Base-by-base conservation (phyloP, 2,888 invertebrate species). In the Andrena marginata region DNA sequence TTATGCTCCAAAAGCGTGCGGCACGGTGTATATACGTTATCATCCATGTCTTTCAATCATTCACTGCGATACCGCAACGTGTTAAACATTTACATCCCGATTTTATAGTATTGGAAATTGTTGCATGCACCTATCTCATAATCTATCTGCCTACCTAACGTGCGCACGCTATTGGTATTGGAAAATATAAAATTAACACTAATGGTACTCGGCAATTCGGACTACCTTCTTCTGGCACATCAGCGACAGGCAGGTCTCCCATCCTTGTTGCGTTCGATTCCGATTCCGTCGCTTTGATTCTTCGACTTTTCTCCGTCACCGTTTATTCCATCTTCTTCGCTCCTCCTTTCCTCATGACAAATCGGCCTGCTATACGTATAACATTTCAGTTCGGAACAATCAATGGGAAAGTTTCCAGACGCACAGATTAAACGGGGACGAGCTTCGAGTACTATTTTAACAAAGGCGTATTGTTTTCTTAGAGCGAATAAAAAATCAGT, bases 211-310 rank as follows among this genome's bases (percentile, higher is more conserved):
- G 5, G 8, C 33, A 56, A n/a, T 23, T 48, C 35, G 42, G 5
- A 59, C 73, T 87, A 87, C 87, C 87, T 87, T 87, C 71, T 23
- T 77, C 80, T 59, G 71, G 67, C 79, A 81, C 80, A 63, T 68
- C 69, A 51, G 56, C 29, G 5, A 20, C 23, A 49, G 67, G 20
- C 23, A 51, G 70, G 64, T 64, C 70, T 67, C 70, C 56, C 60
- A 20, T 72, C 71, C 49, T 67, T 1, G 23, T 51, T 16, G n/a
- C 16, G n/a, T 16, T 26, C 48, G 33, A 48, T 16, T 68, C 26
- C 10, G 20, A n/a, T 13, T 59, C 69, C 2, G n/a, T 42, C 31
- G 10, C n/a, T 20, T 3, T 8, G 5, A n/a, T 10, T 8, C 26
- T 35, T 35, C 10, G 16, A 48, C 31, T 49, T 62, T 26, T 33